Base-by-base conservation (phyloP, 2,113 vertebrate genomes). In the Paradoxurus hermaphroditus region DNA sequence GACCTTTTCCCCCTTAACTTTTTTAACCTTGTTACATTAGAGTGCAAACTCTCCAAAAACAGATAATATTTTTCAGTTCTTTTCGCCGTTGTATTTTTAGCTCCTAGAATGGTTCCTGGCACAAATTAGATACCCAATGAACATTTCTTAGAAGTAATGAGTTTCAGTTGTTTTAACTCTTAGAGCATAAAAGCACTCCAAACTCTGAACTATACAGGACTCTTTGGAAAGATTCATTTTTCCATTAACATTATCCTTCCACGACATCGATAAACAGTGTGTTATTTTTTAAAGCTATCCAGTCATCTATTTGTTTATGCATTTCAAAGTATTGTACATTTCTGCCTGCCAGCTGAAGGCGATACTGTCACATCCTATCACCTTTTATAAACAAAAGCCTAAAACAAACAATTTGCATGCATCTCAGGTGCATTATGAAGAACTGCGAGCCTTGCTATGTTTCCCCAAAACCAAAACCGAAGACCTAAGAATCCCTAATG, bases 311-410 rank as follows among this genome's bases (percentile, higher is more conserved):
- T 92, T 97, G 81, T 67, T 95, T 95, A 7, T 90, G 29, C 10
- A 90, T 91, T 96, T 68, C 92, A 90, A 97, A 70, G 31, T 1
- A 16, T 96, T 75, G 4, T 23, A 93, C 9, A 95, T 59, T 46
- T 92, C 34, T 86, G 8, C 16, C 62, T 53, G 16, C 27, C 86
- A 78, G 31, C 95, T 96, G 51, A 92, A 36, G 73, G 6, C 70
- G 81, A 73, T 91, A 5, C 73, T 92, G 81, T 73, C n/a, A 73
- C 31, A 86, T 70, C 63, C 15, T 96, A 77, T 2, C 27, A 51
- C 25, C 15, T 82, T 49, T 72, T 85, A 73, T 68, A 89, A 96
- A 72, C 34, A 79, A 51, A 81, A 85, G 11, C 44, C 51, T 53
- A 56, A 44, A 39, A 51, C 23, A 78, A 70, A 29, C 0, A 23